Evolutionary conservation across 2,797 vertebrate genomes (phyloP), one percentile per base, ranked within the genome.

Genomic region (Sorex maritimensis): DNA sequence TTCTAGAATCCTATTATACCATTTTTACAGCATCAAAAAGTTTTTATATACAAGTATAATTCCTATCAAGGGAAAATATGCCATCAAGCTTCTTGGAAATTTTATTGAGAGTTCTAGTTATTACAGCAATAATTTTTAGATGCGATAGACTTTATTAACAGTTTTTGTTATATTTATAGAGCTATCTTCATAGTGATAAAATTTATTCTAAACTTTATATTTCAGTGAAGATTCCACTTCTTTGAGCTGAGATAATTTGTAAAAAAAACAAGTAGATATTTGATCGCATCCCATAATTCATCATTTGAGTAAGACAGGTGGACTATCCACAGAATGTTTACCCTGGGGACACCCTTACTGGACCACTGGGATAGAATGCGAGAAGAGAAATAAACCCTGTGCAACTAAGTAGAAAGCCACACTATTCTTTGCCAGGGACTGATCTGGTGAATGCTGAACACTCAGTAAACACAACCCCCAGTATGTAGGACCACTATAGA

Each of bases 81-180:
- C 77, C 44, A 92, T 94, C 80, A 91, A 88, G n/a, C 93, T 90
- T 91, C 89, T 89, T 83, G 68, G 63, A 95, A 94, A 88, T 93
- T 92, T 95, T 96, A 95, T 75, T 67, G 92, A 92, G 49, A 91
- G 49, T 93, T 93, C 74, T 65, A 86, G 91, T 92, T 96, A 94
- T 92, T 91, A 87, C 15, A 93, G 94, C 85, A 93, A 93, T 97
- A 92, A 95, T 94, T 94, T 95, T 95, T 63, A 95, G 41, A 92
- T 67, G 74, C 81, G 85, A 71, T 94, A 77, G 72, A 24, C 63
- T 75, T 95, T 95, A 94, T 92, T 94, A 97, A 91, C 75, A 77
- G 19, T 10, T 84, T 92, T 88, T 94, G 61, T 91, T 94, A 44
- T 82, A 95, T 92, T 93, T 96, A 92, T 72, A 91, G 87, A 90